A percentile compares a stretch with the other conserved stretches of the same genome.
phyloP scores from a whole-genome alignment of 2,888 invertebrate species.

The Brachypterus glaber region DNA sequence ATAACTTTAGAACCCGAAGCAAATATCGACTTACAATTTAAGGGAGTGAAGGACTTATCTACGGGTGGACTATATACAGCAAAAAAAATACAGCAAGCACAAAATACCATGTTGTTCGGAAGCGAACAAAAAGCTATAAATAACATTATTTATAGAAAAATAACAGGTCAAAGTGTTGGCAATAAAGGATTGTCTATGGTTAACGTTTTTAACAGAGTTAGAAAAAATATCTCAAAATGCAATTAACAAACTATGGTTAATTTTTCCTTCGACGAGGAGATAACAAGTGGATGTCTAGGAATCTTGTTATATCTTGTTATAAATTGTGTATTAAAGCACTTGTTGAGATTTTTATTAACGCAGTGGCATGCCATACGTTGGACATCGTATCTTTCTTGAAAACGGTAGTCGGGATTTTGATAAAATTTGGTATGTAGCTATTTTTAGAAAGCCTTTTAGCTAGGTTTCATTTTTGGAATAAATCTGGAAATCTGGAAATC shows the following conservation, averaged over 20 bases:
- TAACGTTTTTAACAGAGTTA: not conserved
- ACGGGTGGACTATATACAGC: not conserved
- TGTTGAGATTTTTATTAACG: not conserved
- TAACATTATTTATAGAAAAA: not conserved
- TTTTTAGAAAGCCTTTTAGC: too few relatives aligned
- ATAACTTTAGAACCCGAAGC: not conserved
- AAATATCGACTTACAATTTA: not conserved
- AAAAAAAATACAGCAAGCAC: not conserved
- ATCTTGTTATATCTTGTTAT: not conserved
- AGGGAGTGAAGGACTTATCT: not conserved
- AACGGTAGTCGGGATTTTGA: too few relatives aligned
- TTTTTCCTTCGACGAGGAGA: not conserved
- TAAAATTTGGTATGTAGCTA: too few relatives aligned
- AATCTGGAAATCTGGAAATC: too few relatives aligned
- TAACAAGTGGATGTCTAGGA: not conserved
- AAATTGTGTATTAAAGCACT: not conserved
- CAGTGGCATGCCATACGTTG: too few relatives aligned
- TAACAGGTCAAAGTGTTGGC: not conserved
- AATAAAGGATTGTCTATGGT: not conserved
- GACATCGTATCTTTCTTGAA: too few relatives aligned
- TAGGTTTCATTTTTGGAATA: too few relatives aligned
- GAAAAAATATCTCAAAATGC: not conserved
- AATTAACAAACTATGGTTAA: not conserved
- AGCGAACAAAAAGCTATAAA: not conserved
- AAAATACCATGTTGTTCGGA: not conserved